Conservation (phyloP, 1,140 invertebrate genomes). For the Gonatopus flavifemur region DNA sequence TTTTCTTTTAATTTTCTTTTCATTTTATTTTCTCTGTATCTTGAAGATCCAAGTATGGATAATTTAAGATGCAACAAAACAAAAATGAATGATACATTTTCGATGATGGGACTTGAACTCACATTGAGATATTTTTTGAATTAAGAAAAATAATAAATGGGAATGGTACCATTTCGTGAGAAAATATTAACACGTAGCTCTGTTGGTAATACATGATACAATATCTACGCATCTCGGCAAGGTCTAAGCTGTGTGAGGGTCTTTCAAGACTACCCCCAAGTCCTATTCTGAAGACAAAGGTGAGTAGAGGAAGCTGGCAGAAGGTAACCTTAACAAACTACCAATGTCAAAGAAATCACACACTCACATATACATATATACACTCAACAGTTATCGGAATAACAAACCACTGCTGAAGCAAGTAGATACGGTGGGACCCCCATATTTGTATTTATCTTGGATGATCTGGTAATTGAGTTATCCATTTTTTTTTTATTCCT, state of each 20-base stretch:
- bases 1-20: too few species aligned
- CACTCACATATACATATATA: slow-evolving; percentile 27
- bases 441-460: too few species aligned
- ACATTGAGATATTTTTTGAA: slow-evolving; percentile 42
- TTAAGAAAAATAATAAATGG: slow-evolving; percentile 56
- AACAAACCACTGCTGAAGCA: slow-evolving; percentile 37
- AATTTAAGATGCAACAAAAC: slow-evolving; percentile 3
- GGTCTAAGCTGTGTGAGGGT: slow-evolving; percentile 60
- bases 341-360: slow-evolving; percentile 35
- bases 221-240: slow-evolving; percentile 61
- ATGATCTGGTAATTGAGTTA: too few species aligned
- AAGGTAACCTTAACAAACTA: slow-evolving; percentile 55
- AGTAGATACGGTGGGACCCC: slow-evolving; percentile 27
- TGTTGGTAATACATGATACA: slow-evolving; percentile 61
- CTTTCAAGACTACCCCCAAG: slow-evolving; percentile 60
- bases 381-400: too few species aligned
- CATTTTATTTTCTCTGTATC: too few species aligned
- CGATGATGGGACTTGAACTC: slow-evolving; percentile 17
- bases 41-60: neutral
- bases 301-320: slow-evolving; percentile 55
- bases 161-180: slow-evolving; percentile 58
- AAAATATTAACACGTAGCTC: slow-evolving; percentile 61
- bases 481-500: too few species aligned
- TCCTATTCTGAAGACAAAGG: slow-evolving; percentile 56
- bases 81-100: neutral